A percentile compares a stretch with the other conserved stretches of the same genome.
phyloP scores from a whole-genome alignment of 2,888 invertebrate species.

The Podabrus alpinus region DNA sequence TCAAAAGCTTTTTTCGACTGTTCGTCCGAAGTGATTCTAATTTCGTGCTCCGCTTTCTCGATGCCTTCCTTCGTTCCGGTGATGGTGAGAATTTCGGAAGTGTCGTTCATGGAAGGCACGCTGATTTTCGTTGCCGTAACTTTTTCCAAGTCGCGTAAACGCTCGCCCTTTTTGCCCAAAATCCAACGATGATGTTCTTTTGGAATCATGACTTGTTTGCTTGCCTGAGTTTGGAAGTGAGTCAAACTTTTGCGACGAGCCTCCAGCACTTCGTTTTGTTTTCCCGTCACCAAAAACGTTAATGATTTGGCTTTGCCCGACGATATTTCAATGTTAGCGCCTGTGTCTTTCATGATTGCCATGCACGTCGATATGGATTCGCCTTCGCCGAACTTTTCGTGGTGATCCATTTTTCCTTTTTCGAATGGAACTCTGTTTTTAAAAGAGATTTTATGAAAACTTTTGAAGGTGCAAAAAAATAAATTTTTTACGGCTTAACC shows the following conservation, averaged over 20 bases:
- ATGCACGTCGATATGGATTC: slow-evolving; percentile 91
- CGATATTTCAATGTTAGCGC: slow-evolving; percentile 94
- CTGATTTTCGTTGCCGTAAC: slow-evolving; percentile 92
- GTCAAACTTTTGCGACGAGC: slow-evolving; percentile 89
- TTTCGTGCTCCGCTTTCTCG: slow-evolving; percentile 94
- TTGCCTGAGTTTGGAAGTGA: slow-evolving; percentile 92
- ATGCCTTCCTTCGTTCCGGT: slow-evolving; percentile 93
- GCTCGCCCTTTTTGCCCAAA: slow-evolving; percentile 86
- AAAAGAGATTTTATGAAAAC: neutral
- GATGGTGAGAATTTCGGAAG: slow-evolving; percentile 83
- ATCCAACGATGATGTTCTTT: slow-evolving; percentile 97
- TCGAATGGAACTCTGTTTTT: slow-evolving; percentile 84
- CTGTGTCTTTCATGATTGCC: slow-evolving; percentile 89
- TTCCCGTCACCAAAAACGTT: slow-evolving; percentile 94
- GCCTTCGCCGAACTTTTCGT: slow-evolving; percentile 91
- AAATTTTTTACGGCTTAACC: too few species aligned
- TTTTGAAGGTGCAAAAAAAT: neutral
- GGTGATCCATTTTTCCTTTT: slow-evolving; percentile 88
- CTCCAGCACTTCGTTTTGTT: slow-evolving; percentile 86
- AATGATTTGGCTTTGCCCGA: slow-evolving; percentile 94
- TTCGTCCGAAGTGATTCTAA: slow-evolving; percentile 91
- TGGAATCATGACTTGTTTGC: slow-evolving; percentile 82
- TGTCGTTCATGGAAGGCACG: slow-evolving; percentile 85
- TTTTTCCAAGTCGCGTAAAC: slow-evolving; percentile 87
- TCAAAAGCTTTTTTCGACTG: slow-evolving; percentile 95